These are phyloP conservation scores for Pogonus chalceus DNA, from an alignment of 1,140 invertebrate genomes.

Conservation along the genomic window DNA sequence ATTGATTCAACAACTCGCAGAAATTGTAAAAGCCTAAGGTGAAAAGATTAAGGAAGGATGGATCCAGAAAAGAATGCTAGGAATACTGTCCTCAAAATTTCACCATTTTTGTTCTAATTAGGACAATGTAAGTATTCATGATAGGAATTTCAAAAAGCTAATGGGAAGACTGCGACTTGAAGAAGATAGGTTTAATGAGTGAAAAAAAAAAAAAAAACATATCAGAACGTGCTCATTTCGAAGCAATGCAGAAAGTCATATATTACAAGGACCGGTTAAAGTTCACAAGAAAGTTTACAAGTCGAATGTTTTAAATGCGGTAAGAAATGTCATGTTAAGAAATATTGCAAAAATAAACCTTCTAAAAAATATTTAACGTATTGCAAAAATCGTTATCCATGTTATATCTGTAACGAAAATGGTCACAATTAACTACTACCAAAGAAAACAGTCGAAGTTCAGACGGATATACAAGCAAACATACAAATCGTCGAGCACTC, in stretches of 20 bases:
- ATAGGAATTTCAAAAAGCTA: neutral
- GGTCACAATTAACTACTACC: slow-evolving; percentile 9
- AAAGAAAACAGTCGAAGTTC: neutral
- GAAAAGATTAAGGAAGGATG: slow-evolving; percentile 12
- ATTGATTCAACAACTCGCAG: no score
- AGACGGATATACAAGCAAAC: neutral
- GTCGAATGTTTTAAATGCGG: no score
- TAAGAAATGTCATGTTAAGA: no score
- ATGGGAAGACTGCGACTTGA: neutral
- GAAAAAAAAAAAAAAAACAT: neutral
- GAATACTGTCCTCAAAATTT: slow-evolving; percentile 12
- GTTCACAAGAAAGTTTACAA: neutral
- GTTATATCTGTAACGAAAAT: slow-evolving; percentile 14
- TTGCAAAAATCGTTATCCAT: slow-evolving; percentile 21
- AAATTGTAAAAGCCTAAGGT: neutral
- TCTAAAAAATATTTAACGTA: no score
- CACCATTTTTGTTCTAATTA: slow-evolving; percentile 13
- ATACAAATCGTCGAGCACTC: neutral
- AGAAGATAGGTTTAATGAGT: neutral
- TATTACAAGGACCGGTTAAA: neutral
- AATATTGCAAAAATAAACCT: no score
- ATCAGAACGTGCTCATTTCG: neutral
- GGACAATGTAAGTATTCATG: slow-evolving; percentile 9
- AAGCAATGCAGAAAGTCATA: neutral
- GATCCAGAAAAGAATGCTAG: slow-evolving; percentile 11